These are phyloP conservation scores for Stenoptilia bipunctidactyla DNA, from an alignment of 2,888 invertebrate species.

Conservation along the genomic window DNA sequence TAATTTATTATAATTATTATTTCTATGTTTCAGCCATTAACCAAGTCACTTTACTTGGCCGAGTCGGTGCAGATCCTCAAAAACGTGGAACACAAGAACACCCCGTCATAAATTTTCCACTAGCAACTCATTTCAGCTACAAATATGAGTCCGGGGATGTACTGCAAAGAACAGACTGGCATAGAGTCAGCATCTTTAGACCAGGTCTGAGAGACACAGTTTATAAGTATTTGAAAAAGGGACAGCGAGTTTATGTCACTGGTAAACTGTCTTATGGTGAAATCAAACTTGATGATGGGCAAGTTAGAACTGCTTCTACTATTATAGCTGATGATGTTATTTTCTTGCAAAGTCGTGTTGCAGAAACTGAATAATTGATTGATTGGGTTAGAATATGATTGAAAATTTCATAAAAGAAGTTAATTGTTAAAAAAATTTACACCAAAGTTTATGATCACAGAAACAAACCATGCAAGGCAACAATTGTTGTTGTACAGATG, in stretches of 20 bases:
- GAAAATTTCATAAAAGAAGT: too few species aligned
- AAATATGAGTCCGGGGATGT: slow-evolving; percentile 84
- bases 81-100: slow-evolving; percentile 84
- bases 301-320: slow-evolving; percentile 78
- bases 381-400: too few species aligned
- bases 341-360: slow-evolving; percentile 74
- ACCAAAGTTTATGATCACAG: neutral
- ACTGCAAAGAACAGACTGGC: slow-evolving; percentile 92
- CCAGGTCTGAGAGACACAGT: slow-evolving; percentile 85
- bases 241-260: slow-evolving; percentile 85
- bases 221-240: slow-evolving; percentile 85
- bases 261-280: slow-evolving; percentile 90
- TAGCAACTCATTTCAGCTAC: slow-evolving; percentile 91
- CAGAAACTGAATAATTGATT: slow-evolving; percentile 19
- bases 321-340: slow-evolving; percentile 90
- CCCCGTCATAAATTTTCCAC: slow-evolving; percentile 89
- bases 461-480: too few species aligned
- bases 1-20: too few species aligned
- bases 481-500: too few species aligned
- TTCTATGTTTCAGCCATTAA: slow-evolving; percentile 77
- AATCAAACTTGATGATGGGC: slow-evolving; percentile 83
- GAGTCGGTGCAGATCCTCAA: slow-evolving; percentile 92
- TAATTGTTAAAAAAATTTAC: too few species aligned
- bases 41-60: slow-evolving; percentile 85
- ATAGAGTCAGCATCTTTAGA: slow-evolving; percentile 88